Conservation (phyloP, 2,888 invertebrate species). For the Clivina fossor region DNA sequence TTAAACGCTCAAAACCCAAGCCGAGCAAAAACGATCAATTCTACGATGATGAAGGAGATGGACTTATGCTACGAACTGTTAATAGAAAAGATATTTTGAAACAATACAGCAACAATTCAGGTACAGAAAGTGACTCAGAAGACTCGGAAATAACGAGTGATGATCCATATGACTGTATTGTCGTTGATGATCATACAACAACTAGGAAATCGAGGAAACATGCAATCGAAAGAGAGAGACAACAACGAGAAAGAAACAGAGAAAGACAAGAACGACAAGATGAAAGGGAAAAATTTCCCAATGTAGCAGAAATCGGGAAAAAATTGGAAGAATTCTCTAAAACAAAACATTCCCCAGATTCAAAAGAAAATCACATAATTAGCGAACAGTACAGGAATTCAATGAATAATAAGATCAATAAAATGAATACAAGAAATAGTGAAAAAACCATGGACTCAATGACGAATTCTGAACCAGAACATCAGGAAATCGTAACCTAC, state of each 20-base stretch:
- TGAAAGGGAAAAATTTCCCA: constrained; percentile 51
- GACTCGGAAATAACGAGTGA: constrained; percentile 68
- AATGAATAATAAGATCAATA: constrained; percentile 24
- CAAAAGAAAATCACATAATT: constrained; percentile 43
- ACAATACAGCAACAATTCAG: constrained; percentile 62
- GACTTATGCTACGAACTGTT: constrained; percentile 70
- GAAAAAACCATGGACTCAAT: constrained; percentile 25
- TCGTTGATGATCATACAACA: constrained; percentile 74
- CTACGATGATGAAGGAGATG: constrained; percentile 67
- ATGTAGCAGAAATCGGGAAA: constrained; percentile 53
- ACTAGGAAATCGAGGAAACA: constrained; percentile 48
- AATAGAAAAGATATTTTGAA: constrained; percentile 73
- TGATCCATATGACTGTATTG: constrained; percentile 78
- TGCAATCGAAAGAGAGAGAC: neutral
- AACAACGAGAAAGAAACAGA: too few species aligned
- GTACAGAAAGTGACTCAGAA: constrained; percentile 63
- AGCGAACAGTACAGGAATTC: constrained; percentile 41
- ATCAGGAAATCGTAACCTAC: constrained; percentile 47
- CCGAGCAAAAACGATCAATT: constrained; percentile 62
- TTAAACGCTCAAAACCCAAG: constrained; percentile 37
- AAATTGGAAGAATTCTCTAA: constrained; percentile 53
- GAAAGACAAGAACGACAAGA: constrained; percentile 37
- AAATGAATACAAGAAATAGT: constrained; percentile 26
- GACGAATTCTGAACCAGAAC: constrained; percentile 39
- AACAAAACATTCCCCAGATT: constrained; percentile 50